These are phyloP conservation scores for Acipenser transmontanus DNA, from an alignment of 2,797 vertebrate genomes.

Conservation along the genomic window DNA sequence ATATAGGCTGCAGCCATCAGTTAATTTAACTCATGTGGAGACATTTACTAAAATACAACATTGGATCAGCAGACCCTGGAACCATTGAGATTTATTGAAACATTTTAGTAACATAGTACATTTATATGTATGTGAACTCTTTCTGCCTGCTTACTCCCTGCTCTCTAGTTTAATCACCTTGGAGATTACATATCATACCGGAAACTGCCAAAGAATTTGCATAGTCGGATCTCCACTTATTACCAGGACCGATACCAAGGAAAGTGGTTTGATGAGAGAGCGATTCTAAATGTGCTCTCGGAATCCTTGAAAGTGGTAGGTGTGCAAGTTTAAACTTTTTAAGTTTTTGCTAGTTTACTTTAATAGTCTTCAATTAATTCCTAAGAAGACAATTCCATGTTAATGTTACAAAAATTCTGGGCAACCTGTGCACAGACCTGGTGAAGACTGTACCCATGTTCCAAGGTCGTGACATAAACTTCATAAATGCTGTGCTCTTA, in stretches of 20 bases:
- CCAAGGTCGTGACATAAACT: slow-evolving; percentile 43
- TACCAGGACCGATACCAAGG: slow-evolving; percentile 58
- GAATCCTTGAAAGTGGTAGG: slow-evolving; percentile 53
- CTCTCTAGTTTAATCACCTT: slow-evolving; percentile 54
- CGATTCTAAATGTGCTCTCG: slow-evolving; percentile 60
- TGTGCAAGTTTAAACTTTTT: not conserved
- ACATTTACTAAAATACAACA: too few relatives aligned
- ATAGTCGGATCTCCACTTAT: slow-evolving; percentile 59
- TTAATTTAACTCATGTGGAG: too few relatives aligned
- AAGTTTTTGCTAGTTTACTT: too few relatives aligned
- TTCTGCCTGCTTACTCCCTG: too few relatives aligned
- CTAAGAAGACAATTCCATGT: too few relatives aligned
- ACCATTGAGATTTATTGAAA: too few relatives aligned
- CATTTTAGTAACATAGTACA: too few relatives aligned
- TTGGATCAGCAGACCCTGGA: too few relatives aligned
- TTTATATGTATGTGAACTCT: too few relatives aligned
- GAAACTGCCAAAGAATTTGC: slow-evolving; percentile 65
- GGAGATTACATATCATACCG: slow-evolving; percentile 68
- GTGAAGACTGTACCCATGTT: slow-evolving; percentile 53
- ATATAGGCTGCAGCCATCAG: too few relatives aligned
- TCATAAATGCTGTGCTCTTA: slow-evolving; percentile 43
- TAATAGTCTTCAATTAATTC: too few relatives aligned
- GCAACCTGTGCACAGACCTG: slow-evolving; percentile 44
- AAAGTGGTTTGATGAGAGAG: slow-evolving; percentile 62
- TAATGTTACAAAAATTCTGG: slow-evolving; percentile 25